These are phyloP conservation scores for Chaetops frenatus DNA, from an alignment of 2,113 vertebrate genomes.

Conservation along the genomic window DNA sequence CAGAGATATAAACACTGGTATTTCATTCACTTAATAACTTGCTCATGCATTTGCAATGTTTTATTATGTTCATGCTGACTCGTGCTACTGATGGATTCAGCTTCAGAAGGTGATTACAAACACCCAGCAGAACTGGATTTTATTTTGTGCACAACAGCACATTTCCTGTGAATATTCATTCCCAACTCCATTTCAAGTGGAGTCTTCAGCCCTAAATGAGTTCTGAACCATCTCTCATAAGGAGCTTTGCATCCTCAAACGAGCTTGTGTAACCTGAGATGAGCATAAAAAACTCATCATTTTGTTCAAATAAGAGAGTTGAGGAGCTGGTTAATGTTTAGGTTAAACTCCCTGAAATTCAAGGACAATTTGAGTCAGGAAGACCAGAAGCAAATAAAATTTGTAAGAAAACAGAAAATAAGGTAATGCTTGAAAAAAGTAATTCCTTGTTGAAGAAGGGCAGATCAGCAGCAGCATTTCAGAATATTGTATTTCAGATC, in stretches of 20 bases:
- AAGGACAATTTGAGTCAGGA: background rate
- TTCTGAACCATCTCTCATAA: background rate
- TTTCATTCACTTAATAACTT: constrained; percentile 26
- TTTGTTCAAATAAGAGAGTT: background rate
- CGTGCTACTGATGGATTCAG: background rate
- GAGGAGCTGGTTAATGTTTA: background rate
- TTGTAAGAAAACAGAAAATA: background rate
- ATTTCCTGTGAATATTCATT: background rate
- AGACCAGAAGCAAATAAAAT: background rate
- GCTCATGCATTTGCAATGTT: background rate
- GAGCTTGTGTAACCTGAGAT: background rate
- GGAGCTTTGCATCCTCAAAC: background rate
- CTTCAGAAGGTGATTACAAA: background rate
- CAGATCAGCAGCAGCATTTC: background rate
- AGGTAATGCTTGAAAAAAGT: background rate
- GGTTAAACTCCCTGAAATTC: background rate
- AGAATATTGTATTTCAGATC: background rate
- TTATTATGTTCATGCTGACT: constrained; percentile 8
- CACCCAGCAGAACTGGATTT: background rate
- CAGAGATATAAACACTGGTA: background rate
- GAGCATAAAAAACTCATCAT: background rate
- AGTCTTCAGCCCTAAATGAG: background rate
- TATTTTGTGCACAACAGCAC: background rate
- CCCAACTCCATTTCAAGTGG: background rate
- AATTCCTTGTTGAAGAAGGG: background rate